These are phyloP conservation scores for Priocnemis perturbator DNA, from an alignment of 2,888 invertebrate genomes.

Conservation along the genomic window DNA sequence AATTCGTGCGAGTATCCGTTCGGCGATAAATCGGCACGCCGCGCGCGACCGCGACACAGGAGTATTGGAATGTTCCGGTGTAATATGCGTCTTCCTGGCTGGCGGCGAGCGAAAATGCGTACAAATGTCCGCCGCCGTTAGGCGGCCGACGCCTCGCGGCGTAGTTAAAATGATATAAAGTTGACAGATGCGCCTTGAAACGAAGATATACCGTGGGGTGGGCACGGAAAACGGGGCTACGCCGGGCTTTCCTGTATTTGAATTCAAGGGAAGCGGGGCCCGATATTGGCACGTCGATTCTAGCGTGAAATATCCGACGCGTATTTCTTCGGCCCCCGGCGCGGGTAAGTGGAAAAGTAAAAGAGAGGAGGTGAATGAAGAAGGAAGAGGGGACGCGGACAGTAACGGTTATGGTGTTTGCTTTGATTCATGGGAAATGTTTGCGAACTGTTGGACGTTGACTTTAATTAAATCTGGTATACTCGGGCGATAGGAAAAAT, in stretches of 20 bases:
- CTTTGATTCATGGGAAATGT: too few relatives aligned
- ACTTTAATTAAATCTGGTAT: too few relatives aligned
- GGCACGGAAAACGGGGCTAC: slow-evolving; percentile 20
- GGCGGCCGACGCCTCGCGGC: not conserved
- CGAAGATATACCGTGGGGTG: slow-evolving; percentile 1
- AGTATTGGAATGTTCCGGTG: too few relatives aligned
- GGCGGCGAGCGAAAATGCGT: slow-evolving; percentile 9
- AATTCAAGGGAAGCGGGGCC: slow-evolving; percentile 12
- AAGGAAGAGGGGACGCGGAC: not conserved
- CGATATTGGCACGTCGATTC: slow-evolving; percentile 17
- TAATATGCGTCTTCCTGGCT: slow-evolving; percentile 1
- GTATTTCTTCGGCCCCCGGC: not conserved
- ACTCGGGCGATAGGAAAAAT: too few relatives aligned
- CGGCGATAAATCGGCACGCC: not conserved
- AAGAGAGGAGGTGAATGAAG: not conserved
- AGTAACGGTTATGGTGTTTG: too few relatives aligned
- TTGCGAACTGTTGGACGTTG: too few relatives aligned
- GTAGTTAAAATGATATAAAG: slow-evolving; percentile 36
- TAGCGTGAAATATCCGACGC: slow-evolving; percentile 9
- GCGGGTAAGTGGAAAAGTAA: not conserved
- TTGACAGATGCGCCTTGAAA: slow-evolving; percentile 8
- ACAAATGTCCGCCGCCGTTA: slow-evolving; percentile 4
- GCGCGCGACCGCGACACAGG: too few relatives aligned
- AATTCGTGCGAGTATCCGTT: not conserved
- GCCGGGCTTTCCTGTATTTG: slow-evolving; percentile 24